Evolutionary conservation across 1,140 invertebrate species (phyloP).

Genomic region (Magallana ariakensis): DNA sequence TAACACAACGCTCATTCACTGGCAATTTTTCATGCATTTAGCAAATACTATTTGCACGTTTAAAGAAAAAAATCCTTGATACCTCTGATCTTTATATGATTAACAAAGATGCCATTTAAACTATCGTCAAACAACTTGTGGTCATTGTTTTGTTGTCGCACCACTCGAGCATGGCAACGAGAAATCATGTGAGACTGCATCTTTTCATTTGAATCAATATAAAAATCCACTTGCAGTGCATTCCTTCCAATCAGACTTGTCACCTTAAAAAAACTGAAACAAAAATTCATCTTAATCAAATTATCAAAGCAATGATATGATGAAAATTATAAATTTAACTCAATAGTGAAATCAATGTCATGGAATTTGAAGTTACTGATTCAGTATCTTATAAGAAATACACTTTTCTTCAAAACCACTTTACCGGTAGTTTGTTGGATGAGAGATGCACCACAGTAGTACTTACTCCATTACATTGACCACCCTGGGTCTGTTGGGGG

Average conservation of each 20-base stretch:
- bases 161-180: conserved; percentile 63
- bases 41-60: too few species aligned
- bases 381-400: not conserved
- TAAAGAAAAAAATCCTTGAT: not conserved
- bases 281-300: not conserved
- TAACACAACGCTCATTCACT: too few species aligned
- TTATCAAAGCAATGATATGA: not conserved
- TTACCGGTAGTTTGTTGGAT: too few species aligned
- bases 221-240: conserved; percentile 47
- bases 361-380: not conserved
- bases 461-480: conserved; percentile 54
- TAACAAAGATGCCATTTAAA: conserved; percentile 66
- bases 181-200: conserved; percentile 61
- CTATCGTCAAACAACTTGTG: conserved; percentile 64
- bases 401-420: not conserved
- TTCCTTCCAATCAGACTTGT: conserved; percentile 64
- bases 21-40: too few species aligned
- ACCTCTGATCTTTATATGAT: conserved; percentile 65
- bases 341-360: not conserved
- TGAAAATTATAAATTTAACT: not conserved
- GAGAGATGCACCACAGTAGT: not conserved
- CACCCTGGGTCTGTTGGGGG: conserved; percentile 36
- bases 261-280: conserved; percentile 60
- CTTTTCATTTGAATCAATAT: conserved; percentile 58
- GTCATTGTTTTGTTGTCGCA: conserved; percentile 38